Conservation (phyloP, 2,113 vertebrate species). For the Malaclemys terrapin region DNA sequence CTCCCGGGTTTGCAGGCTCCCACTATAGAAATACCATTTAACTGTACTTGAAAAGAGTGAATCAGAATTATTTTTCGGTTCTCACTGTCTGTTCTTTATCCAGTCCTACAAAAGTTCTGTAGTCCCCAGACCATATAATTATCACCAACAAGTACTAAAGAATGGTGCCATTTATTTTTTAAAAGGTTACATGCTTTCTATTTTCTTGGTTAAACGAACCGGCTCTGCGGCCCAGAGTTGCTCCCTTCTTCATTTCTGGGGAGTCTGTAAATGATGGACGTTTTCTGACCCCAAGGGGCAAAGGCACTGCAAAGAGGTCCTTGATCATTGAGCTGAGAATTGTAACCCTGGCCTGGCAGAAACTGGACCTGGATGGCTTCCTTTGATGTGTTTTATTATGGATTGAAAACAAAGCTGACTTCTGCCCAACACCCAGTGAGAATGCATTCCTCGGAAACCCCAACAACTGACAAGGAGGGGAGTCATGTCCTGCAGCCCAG, state of each 20-base stretch:
- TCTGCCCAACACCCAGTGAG: slow-evolving; percentile 78
- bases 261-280: slow-evolving; percentile 82
- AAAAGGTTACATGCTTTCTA: slow-evolving; percentile 37
- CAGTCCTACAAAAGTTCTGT: slow-evolving; percentile 39
- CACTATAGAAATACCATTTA: background rate
- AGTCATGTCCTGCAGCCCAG: background rate
- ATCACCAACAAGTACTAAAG: slow-evolving; percentile 34
- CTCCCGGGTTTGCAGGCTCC: background rate
- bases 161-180: slow-evolving; percentile 56
- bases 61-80: background rate
- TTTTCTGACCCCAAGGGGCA: slow-evolving; percentile 83
- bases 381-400: slow-evolving; percentile 89
- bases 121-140: slow-evolving; percentile 56
- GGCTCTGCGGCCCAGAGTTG: slow-evolving; percentile 41
- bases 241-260: slow-evolving; percentile 60
- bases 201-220: slow-evolving; percentile 56
- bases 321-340: slow-evolving; percentile 88
- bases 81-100: background rate
- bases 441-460: slow-evolving; percentile 76
- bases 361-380: slow-evolving; percentile 78
- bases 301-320: slow-evolving; percentile 75
- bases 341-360: slow-evolving; percentile 78
- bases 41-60: background rate
- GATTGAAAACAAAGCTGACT: slow-evolving; percentile 86
- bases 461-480: background rate